A percentile compares a stretch with the other conserved stretches of the same genome.
phyloP scores from a whole-genome alignment of 2,113 vertebrate species.

The Spea bombifrons region DNA sequence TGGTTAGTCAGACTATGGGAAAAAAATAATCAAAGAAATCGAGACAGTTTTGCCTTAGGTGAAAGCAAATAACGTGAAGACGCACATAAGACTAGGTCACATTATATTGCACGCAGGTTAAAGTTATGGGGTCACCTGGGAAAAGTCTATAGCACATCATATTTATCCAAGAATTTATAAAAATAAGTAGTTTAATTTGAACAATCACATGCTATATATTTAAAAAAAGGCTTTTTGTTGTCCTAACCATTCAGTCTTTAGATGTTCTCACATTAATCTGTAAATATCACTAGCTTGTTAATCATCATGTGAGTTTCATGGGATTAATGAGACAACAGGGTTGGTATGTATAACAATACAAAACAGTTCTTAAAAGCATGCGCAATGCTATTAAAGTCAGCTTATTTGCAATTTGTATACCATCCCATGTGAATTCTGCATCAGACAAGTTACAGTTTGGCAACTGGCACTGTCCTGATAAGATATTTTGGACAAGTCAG shows the following conservation, averaged over 20 bases:
- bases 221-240: too few species aligned
- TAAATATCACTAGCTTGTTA: neutral
- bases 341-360: neutral
- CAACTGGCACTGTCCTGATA: slow-evolving; percentile 68
- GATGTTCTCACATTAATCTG: neutral
- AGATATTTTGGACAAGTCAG: slow-evolving; percentile 58
- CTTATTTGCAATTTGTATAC: neutral
- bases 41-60: neutral
- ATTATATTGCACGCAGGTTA: neutral
- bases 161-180: too few species aligned
- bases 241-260: neutral
- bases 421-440: slow-evolving; percentile 63
- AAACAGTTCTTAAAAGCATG: neutral
- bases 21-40: neutral
- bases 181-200: neutral
- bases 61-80: neutral
- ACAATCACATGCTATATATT: neutral
- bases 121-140: neutral
- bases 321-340: neutral
- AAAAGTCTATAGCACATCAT: too few species aligned
- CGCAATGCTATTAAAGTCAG: neutral
- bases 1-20: neutral
- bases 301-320: neutral
- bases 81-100: neutral
- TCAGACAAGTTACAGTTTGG: slow-evolving; percentile 62